These are phyloP conservation scores for Callimorpha dominula DNA, from an alignment of 2,888 invertebrate species.

Conservation along the genomic window DNA sequence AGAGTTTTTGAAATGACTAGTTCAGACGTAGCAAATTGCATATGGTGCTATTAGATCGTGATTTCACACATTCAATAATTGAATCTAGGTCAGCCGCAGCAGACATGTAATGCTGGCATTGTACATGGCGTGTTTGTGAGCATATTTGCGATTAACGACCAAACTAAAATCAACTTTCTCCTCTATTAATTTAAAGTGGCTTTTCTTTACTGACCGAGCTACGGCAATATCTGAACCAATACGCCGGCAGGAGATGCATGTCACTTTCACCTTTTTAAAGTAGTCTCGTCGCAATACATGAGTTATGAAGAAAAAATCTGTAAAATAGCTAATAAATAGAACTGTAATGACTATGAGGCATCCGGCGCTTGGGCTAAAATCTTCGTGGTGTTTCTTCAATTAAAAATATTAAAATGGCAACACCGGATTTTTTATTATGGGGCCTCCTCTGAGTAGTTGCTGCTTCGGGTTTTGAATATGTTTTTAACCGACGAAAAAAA, in stretches of 20 bases:
- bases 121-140: neutral
- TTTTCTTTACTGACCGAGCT: neutral
- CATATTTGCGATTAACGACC: neutral
- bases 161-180: neutral
- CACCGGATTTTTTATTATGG: neutral
- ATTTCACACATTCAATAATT: neutral
- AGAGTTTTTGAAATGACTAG: neutral
- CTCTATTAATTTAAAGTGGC: neutral
- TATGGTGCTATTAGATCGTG: conserved; percentile 20
- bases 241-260: neutral
- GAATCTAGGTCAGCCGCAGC: neutral
- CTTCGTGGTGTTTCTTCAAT: too few species aligned
- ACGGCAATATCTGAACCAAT: neutral
- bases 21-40: neutral
- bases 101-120: neutral
- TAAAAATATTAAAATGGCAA: neutral
- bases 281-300: too few species aligned
- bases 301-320: too few species aligned
- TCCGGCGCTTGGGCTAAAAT: too few species aligned
- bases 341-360: too few species aligned
- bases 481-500: too few species aligned
- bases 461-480: neutral
- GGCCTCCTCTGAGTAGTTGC: neutral
- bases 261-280: neutral
- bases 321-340: too few species aligned